Percentiles rank a stretch among this genome's conserved stretches.
phyloP scores from a whole-genome alignment of 2,113 vertebrate species.

The Rhinolophus ferrumequinum region DNA sequence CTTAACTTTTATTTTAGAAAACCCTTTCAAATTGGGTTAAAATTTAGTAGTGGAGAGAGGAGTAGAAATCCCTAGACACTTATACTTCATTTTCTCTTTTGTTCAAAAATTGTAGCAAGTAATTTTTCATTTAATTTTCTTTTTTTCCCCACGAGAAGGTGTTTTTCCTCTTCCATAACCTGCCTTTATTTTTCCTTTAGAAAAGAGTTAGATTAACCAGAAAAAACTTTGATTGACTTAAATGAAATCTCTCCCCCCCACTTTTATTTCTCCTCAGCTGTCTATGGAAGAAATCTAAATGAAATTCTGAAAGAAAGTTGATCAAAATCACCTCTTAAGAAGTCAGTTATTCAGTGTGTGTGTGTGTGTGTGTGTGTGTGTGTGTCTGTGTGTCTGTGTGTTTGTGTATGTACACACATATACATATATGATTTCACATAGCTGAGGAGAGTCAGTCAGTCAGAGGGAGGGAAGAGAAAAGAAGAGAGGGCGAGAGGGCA shows the following conservation, averaged over 20 bases:
- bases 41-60: constrained; percentile 14
- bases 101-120: constrained; percentile 44
- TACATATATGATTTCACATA: neutral
- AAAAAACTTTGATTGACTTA: constrained; percentile 4
- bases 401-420: neutral
- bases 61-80: constrained; percentile 15
- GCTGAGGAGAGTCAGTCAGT: neutral
- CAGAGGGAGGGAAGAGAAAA: neutral
- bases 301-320: constrained; percentile 25
- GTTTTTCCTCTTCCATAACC: neutral
- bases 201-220: constrained; percentile 45
- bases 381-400: neutral
- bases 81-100: constrained; percentile 60
- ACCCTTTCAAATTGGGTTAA: neutral
- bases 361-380: neutral
- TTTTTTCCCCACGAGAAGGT: constrained; percentile 35
- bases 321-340: constrained; percentile 8
- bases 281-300: neutral
- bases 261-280: neutral
- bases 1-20: constrained; percentile 55
- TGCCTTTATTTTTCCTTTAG: constrained; percentile 5
- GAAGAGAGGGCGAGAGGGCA: neutral
- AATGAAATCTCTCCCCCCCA: neutral
- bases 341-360: neutral
- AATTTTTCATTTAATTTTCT: constrained; percentile 57